These are phyloP conservation scores for Smittia sp. DNA, from an alignment of 2,888 invertebrate genomes.

Conservation along the genomic window DNA sequence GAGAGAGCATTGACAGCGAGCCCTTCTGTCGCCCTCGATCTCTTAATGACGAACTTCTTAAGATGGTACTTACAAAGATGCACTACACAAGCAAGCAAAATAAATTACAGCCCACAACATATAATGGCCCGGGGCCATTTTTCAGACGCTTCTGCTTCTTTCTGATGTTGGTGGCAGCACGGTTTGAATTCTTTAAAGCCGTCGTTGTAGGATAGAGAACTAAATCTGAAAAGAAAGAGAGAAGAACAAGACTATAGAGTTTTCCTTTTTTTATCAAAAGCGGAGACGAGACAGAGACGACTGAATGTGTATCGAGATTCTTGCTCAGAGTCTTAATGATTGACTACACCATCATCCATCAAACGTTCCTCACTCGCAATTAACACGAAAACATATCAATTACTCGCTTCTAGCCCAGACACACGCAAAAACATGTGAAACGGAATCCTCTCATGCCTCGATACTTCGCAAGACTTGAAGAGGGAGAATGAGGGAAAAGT, in stretches of 20 bases:
- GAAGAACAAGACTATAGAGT: background rate
- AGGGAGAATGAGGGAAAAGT: background rate
- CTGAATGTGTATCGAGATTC: background rate
- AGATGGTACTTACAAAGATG: constrained; percentile 53
- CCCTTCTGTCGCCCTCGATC: background rate
- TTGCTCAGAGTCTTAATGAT: background rate
- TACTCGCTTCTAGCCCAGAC: background rate
- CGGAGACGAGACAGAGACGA: too few relatives aligned
- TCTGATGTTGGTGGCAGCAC: background rate
- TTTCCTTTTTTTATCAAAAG: background rate
- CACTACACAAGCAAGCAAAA: constrained; percentile 55
- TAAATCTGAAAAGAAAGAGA: background rate
- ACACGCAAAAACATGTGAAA: background rate
- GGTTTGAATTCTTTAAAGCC: constrained; percentile 18
- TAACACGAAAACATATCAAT: constrained; percentile 39
- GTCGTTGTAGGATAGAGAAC: constrained; percentile 23
- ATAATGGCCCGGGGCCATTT: constrained; percentile 54
- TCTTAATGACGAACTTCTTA: background rate
- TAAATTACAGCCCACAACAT: constrained; percentile 54
- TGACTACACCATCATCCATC: constrained; percentile 30
- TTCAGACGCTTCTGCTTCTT: constrained; percentile 43
- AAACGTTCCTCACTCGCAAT: constrained; percentile 22
- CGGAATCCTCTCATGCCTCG: background rate
- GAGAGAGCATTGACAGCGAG: background rate
- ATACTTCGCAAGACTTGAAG: background rate